phyloP scores from a whole-genome alignment of 2,113 vertebrate species.

The Cygnus buccinator region DNA sequence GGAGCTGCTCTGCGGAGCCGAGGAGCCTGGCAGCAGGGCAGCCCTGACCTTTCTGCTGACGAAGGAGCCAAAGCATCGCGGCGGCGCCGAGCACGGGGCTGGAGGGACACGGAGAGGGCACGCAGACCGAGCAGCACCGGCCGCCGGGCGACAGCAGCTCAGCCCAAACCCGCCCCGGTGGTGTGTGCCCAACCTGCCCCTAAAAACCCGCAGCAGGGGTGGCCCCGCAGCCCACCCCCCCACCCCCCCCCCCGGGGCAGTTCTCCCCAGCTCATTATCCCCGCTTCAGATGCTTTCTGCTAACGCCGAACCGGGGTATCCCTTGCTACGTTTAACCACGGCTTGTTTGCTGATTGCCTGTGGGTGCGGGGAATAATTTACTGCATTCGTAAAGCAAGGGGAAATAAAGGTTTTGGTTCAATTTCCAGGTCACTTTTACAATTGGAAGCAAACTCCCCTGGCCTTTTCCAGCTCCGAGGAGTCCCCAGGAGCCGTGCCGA shows the following conservation, averaged over 20 bases:
- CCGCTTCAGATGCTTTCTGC: fast-evolving
- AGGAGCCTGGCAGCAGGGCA: not conserved
- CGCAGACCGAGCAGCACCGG: not conserved
- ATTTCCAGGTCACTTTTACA: not conserved
- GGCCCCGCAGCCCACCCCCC: not conserved
- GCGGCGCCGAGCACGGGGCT: slow-evolving; percentile 3
- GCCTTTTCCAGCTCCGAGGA: not conserved
- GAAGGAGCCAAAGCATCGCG: not conserved
- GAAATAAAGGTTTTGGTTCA: not conserved
- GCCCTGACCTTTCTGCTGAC: not conserved
- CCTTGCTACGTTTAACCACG: fast-evolving
- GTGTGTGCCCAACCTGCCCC: not conserved
- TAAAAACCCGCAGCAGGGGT: fast-evolving
- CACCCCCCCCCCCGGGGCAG: not conserved
- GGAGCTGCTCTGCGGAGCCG: not conserved
- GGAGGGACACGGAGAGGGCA: not conserved
- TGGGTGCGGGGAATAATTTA: not conserved
- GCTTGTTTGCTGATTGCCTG: not conserved
- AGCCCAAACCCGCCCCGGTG: not conserved
- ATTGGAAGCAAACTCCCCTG: not conserved
- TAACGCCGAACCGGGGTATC: not conserved
- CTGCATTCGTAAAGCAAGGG: not conserved
- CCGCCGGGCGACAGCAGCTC: not conserved
- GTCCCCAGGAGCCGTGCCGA: not conserved
- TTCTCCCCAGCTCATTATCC: not conserved